Base-by-base conservation (phyloP, 2,113 vertebrate genomes). In the Eleginops maclovinus region DNA sequence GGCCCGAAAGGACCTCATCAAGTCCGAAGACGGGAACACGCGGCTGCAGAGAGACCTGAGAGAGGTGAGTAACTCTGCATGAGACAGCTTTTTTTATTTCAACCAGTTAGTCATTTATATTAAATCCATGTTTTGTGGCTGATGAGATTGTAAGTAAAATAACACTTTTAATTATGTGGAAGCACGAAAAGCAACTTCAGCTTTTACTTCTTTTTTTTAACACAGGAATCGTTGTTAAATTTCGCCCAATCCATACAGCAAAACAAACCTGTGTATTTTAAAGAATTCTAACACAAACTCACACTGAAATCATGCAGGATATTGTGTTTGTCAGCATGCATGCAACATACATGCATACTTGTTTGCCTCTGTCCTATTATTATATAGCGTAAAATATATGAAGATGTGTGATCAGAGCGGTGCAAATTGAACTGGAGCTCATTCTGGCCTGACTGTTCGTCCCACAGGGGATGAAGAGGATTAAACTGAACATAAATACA, bases 1-100 rank as follows among this genome's bases (percentile, higher is more conserved):
- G 0, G 98, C 98, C 44, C 90, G 98, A 0, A 99, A 98, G 83
- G 98, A 99, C 87, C 95, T 99, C 71, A 98, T 98, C 85, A 98
- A 96, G 86, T 98, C 97, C 0, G 98, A 99, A 78, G 98, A 99
- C 78, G 85, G 94, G 88, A 99, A 97, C 92, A 98, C 96, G 0
- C 95, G 97, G 40, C 83, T 98, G 26, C 98, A 99, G 92, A 96
- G 98, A 44, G 98, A 99, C 51, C 93, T 98, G 17, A 94, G 97
- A 74, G 98, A 99, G 93, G 98, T 99, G 26, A 26, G 3, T n/a
- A n/a, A n/a, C n/a, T n/a, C n/a, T n/a, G n/a, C n/a, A n/a, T n/a
- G n/a, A n/a, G n/a, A n/a, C n/a, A n/a, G n/a, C n/a, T n/a, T n/a
- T n/a, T n/a, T n/a, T n/a, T n/a, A n/a, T n/a, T n/a, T n/a, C n/a